Evolutionary conservation across 2,113 vertebrate species (phyloP).

Genomic region (Nestor notabilis): DNA sequence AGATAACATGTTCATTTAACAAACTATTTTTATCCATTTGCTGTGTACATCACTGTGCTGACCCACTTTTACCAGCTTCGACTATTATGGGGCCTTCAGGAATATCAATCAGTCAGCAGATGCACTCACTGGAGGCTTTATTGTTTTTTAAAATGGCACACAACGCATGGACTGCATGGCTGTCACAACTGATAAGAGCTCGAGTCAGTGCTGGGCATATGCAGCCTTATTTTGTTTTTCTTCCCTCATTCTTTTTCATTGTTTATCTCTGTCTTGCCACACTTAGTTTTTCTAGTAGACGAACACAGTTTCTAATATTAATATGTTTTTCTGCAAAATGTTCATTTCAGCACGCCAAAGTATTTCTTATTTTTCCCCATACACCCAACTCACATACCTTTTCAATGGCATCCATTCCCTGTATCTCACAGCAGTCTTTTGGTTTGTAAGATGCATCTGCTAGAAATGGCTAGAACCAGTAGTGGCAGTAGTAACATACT

Average conservation of each 20-base stretch:
- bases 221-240: background rate
- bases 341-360: background rate
- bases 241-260: background rate
- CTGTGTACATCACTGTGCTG: background rate
- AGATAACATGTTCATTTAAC: background rate
- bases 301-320: background rate
- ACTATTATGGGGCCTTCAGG: background rate
- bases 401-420: background rate
- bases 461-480: background rate
- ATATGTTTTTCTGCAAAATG: background rate
- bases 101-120: background rate
- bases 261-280: conserved; percentile 41
- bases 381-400: background rate
- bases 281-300: background rate
- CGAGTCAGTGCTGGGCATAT: background rate
- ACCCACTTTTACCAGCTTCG: background rate
- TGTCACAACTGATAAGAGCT: conserved; percentile 41
- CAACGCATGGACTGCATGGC: background rate
- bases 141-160: background rate
- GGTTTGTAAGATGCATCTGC: background rate
- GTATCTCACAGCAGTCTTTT: background rate
- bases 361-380: background rate
- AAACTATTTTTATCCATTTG: background rate
- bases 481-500: background rate
- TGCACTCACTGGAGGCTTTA: background rate